Base-by-base conservation (phyloP, 2,888 invertebrate genomes). In the Timema cristinae region DNA sequence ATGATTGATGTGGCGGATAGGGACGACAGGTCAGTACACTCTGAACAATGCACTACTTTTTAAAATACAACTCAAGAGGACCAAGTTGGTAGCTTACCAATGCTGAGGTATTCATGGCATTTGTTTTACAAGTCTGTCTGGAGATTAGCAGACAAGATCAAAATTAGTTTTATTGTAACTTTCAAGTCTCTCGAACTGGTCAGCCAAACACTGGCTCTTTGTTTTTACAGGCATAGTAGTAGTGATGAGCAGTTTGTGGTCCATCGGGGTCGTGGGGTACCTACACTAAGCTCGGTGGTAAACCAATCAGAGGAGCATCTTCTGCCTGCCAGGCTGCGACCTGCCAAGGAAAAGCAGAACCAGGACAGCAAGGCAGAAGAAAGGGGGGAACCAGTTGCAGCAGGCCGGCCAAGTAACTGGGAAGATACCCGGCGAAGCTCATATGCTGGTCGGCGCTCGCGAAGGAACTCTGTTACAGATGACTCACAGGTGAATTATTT, bases 401-500 rank as follows among this genome's bases (percentile, higher is more conserved):
- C 95, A 73, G 95, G 94, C 54, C 89, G 91, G 78, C 95, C 95
- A 69, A 93, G 94, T 79, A 91, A 92, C 83, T 93, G 92, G 91
- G 91, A 91, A 81, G 92, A 91, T 74, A 85, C 86, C 75, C 85
- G 89, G 77, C 87, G 89, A 80, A 87, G 87, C 67, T 88, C 88
- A 72, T 94, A 90, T 84, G 93, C 93, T 71, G 95, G 94, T 66
- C 88, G 94, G 6, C 87, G 95, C 66, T 95, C 94, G 66, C 86
- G 95, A 16, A 86, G 94, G 75, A 93, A 94, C 80, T 95, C 94
- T 76, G 86, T 92, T 68, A 88, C 89, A 74, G 95, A 95, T 80
- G 95, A 95, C 81, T 94, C 93, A 51, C 94, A 80, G 77, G 78
- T 78, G 70, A 50, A 54, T 16, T 32, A 4, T 32, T 32, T 32